Base-by-base conservation (phyloP, 2,797 vertebrate genomes). In the Tragopan temminckii region DNA sequence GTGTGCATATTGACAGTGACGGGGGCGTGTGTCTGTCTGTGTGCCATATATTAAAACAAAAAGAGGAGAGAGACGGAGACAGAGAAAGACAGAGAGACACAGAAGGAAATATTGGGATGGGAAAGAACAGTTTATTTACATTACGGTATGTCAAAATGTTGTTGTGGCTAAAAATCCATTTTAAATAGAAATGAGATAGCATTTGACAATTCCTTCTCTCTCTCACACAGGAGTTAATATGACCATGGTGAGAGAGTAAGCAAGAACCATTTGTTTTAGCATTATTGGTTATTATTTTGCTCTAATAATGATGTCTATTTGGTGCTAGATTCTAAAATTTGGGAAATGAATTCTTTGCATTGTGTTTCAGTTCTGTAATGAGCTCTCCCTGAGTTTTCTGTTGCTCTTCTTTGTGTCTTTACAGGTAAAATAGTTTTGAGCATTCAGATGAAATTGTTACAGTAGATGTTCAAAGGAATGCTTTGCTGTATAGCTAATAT, bases 1-100 rank as follows among this genome's bases (percentile, higher is more conserved):
- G 95, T 91, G 86, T 96, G 97, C 97, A 95, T 97, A 97, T 95
- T 97, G 96, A 97, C 96, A 97, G 96, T 94, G 94, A 96, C 64
- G 93, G 96, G 92, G 92, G 93, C 92, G 93, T 90, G 93, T 94
- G 63, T 89, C 77, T 90, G 94, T 86, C 90, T 92, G 62, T 76
- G 81, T 90, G 89, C 88, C 95, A 96, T 83, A 90, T 96, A 95
- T 95, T 96, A 95, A 91, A 88, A 92, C 94, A 97, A 93, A 94
- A 96, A 96, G 95, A 95, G 93, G 91, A 91, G 91, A 85, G 96
- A 96, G 88, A 94, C 93, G 8, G 95, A 93, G 89, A 94, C 86
- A 87, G 89, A 95, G 93, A 95, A 85, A 95, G 59, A 74, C 89
- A 94, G 89, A 96, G 71, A 96, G 59, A 91, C 86, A 95, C 79